phyloP scores from a whole-genome alignment of 92 coral and sea anemone species.

The Siderastrea siderea region DNA sequence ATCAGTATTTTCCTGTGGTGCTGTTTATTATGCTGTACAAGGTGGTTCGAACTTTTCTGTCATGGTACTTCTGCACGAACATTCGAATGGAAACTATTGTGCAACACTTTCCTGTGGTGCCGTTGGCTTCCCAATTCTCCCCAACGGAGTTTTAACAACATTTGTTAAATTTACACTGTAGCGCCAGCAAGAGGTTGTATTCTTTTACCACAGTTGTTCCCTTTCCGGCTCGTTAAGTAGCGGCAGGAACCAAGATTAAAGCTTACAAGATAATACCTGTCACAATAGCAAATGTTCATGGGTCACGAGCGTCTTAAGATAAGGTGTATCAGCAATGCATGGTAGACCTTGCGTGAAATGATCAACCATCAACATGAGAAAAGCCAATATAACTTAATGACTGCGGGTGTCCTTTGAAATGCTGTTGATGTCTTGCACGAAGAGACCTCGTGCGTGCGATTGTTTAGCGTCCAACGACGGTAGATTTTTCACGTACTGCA shows the following conservation, averaged over 20 bases:
- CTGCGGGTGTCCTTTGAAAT: conserved; percentile 20
- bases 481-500: neutral
- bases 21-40: neutral
- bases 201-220: conserved; percentile 1
- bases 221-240: conserved; percentile 9
- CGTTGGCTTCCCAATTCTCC: neutral
- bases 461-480: neutral
- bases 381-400: conserved; percentile 18
- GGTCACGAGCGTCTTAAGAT: conserved; percentile 6
- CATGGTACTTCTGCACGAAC: neutral
- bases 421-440: neutral
- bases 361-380: neutral
- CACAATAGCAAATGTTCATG: neutral
- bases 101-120: neutral
- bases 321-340: neutral
- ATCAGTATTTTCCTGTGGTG: neutral
- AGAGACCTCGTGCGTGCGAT: conserved; percentile 1
- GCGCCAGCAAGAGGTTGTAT: neutral
- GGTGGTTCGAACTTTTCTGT: neutral
- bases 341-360: conserved; percentile 3
- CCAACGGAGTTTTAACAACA: neutral
- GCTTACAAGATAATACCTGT: conserved; percentile 23
- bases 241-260: conserved; percentile 28
- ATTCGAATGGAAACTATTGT: too few species aligned
- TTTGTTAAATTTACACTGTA: neutral